Base-by-base conservation (phyloP, 2,888 invertebrate species). In the Esperia sulphurella region DNA sequence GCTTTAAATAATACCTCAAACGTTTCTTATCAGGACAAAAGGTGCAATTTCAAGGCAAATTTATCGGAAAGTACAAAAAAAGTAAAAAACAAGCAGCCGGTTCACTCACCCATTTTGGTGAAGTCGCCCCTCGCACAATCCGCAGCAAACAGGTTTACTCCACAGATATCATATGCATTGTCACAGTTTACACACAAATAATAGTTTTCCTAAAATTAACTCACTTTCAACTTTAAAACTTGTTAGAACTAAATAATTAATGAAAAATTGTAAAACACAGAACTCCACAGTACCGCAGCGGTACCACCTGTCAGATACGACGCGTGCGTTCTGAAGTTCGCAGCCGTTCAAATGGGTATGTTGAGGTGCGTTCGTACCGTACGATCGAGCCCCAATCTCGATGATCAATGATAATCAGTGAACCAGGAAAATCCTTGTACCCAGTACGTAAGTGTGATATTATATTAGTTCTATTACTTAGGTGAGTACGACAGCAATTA, bases 31-130 rank as follows among this genome's bases (percentile, higher is more conserved):
- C 21, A 8, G 8, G 14, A 7, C 3, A 37, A 37, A 3, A 6
- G 8, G 13, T 8, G 14, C 8, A 14, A 12, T 37, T 3, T 7
- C 1, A 6, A 33, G 37, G 9, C 10, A 31, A 12, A 39, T 13
- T 39, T 4, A 13, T 39, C 13, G 13, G 8, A 13, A 43, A 43
- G n/a, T 31, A 33, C 29, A 33, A 33, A 4, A 21, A 43, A 33
- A 30, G 12, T 30, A 14, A 10, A 35, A 35, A n/a, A n/a, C 50
- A 42, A 45, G 51, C 41, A 70, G 71, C 84, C 84, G 83, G 84
- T 71, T 62, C 63, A 84, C 84, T 85, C 74, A 87, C 87, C 87
- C 87, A 87, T 87, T 75, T 79, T 81, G 74, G 65, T 51, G 47
- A 40, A 51, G 61, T 64, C 55, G 59, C 59, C 65, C 55, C 54